Evolutionary conservation across 2,888 invertebrate species (phyloP).

Genomic region (Sinotaia quadrata): DNA sequence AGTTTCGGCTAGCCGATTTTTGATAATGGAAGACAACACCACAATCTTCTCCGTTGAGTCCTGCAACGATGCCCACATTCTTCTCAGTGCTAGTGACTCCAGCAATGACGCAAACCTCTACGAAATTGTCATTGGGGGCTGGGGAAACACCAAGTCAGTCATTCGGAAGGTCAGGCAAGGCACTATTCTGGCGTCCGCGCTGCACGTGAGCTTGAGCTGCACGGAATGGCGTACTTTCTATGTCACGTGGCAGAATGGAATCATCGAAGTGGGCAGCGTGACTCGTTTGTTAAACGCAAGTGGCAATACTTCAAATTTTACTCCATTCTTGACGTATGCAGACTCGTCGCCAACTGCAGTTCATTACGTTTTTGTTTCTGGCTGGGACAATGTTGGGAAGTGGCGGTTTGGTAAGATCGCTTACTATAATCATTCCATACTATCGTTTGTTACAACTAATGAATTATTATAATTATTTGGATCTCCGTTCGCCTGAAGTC

Average conservation of each 20-base stretch:
- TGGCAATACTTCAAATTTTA: not conserved
- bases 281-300: conserved; percentile 32
- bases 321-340: conserved; percentile 49
- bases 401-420: conserved; percentile 1
- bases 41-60: conserved; percentile 82
- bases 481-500: no score
- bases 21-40: not conserved
- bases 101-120: conserved; percentile 80
- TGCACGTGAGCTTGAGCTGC: conserved; percentile 42
- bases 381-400: not conserved
- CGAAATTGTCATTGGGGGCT: conserved; percentile 90
- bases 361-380: conserved; percentile 40
- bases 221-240: conserved; percentile 45
- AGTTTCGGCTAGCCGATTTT: not conserved
- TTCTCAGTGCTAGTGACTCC: conserved; percentile 77
- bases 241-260: conserved; percentile 48
- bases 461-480: no score
- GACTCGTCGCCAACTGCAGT: conserved; percentile 49
- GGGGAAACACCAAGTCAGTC: conserved; percentile 84
- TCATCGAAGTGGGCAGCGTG: conserved; percentile 48
- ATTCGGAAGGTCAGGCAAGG: conserved; percentile 54
- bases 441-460: no score
- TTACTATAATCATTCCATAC: no score
- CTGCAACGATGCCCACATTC: conserved; percentile 86
- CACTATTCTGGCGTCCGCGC: conserved; percentile 33